Evolutionary conservation across 2,888 invertebrate genomes (phyloP), one percentile per base, ranked within the genome.

Genomic region (Hypselothyrea guttata): DNA sequence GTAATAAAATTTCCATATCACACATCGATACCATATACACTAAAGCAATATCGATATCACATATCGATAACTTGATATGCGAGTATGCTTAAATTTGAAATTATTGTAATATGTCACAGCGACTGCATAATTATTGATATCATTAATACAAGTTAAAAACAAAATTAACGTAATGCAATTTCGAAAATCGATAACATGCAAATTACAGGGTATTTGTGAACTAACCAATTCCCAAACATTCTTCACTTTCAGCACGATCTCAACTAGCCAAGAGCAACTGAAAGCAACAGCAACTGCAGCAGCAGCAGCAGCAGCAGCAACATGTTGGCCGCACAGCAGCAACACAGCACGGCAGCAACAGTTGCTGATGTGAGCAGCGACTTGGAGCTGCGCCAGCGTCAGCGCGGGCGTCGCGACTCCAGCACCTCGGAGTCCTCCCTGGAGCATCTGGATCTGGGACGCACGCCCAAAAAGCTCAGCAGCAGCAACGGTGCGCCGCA

Each of bases 341-440:
- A 40, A 54, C 31, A 54, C 56, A 49, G 7, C 46, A 27, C 64
- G 38, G 31, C 52, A 44, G 44, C 35, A 28, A 18, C 44, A 27
- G 46, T 34, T 9, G 52, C 40, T 31, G 45, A 47, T 18, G 66
- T 18, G 13, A 46, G 58, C 45, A 7, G 54, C 1, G 86, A 87
- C 42, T 84, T 88, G 85, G 90, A 90, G 42, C 38, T 38, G 18
- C 87, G 90, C 18, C 65, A 90, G 46, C 87, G 22, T 4, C 22
- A 22, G 22, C 22, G 22, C n/a, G n/a, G 3, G 22, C 22, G 90
- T 3, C 86, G 90, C 5, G 85, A 84, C 51, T 89, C 90, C 8
- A 86, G 87, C 41, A 89, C 90, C 18, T 90, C 90, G 1, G 89
- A 90, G 55, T 90, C 90, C 42, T 90, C 90, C 12, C 65, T 89